Evolutionary conservation across 2,888 invertebrate species (phyloP), one percentile per base, ranked within the genome.

Genomic region (Cataglyphis rosenhaueri): DNA sequence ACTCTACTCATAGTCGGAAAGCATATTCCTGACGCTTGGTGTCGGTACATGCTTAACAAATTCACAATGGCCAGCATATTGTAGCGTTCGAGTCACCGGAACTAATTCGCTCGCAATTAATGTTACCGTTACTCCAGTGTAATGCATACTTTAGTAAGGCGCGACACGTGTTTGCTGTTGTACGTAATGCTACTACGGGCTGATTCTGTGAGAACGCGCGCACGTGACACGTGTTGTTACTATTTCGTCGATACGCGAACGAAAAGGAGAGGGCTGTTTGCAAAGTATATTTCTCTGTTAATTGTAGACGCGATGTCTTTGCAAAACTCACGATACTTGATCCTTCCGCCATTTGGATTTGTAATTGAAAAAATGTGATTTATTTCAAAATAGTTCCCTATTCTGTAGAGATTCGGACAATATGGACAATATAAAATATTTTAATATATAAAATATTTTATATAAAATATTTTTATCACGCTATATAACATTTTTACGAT

Each of bases 151-250:
- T 90, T 79, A 82, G 75, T 82, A 82, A 86, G 84, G 79, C 81
- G 68, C 70, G 88, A 90, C 89, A 90, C 87, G 88, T 89, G 89
- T 90, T 87, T 70, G 79, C 84, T 76, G 88, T 88, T 90, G 88
- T 89, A 87, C 85, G 88, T 84, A 87, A 90, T 90, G 88, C 85
- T 83, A 71, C 70, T 76, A 64, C 83, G 73, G 41, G 70, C 83
- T 78, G 85, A 84, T 87, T 84, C 86, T 82, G 78, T 88, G 90
- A 87, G 90, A 89, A 88, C 81, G 82, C 84, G 84, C 84, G 81
- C 88, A 88, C 87, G 83, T 87, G 90, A 83, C 87, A 85, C 82
- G 85, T 85, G 88, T 84, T 83, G 64, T 73, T 59, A 64, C 79
- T 73, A 74, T 89, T 89, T 81, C 65, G 76, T 55, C 76, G 81